These are phyloP conservation scores for Aphidius colemani DNA, from an alignment of 2,888 invertebrate species.

Conservation along the genomic window DNA sequence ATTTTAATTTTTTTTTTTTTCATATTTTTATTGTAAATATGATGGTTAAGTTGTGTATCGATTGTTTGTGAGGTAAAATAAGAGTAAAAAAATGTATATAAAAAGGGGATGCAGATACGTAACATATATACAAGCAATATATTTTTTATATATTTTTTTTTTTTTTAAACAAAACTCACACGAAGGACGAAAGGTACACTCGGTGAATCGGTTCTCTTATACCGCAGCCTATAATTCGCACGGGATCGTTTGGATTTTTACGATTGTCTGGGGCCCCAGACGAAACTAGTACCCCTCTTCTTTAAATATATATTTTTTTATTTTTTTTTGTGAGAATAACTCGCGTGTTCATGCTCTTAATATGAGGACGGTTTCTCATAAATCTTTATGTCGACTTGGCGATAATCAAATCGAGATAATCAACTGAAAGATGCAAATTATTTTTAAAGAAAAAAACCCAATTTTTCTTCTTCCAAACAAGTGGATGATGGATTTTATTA, in stretches of 20 bases:
- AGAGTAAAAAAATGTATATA: background rate
- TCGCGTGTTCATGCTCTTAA: slow-evolving; percentile 21
- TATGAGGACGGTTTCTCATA: slow-evolving; percentile 30
- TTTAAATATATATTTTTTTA: slow-evolving; percentile 3
- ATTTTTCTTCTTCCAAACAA: slow-evolving; percentile 6
- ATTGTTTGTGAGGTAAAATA: background rate
- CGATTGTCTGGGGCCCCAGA: slow-evolving; percentile 56
- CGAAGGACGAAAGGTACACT: slow-evolving; percentile 12
- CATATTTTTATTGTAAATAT: slow-evolving; percentile 21
- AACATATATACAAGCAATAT: slow-evolving; percentile 12
- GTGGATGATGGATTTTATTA: background rate
- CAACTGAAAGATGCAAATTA: slow-evolving; percentile 34
- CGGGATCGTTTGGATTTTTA: slow-evolving; percentile 57
- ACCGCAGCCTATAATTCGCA: slow-evolving; percentile 58
- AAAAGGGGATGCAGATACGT: background rate
- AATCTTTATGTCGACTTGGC: slow-evolving; percentile 35
- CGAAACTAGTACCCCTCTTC: slow-evolving; percentile 26
- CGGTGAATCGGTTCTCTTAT: slow-evolving; percentile 34
- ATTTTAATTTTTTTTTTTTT: slow-evolving; percentile 11
- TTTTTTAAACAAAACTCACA: background rate
- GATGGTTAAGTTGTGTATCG: slow-evolving; percentile 13
- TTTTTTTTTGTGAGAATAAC: background rate
- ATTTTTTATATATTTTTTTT: slow-evolving; percentile 9
- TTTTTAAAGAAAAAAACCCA: slow-evolving; percentile 9
- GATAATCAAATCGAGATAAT: slow-evolving; percentile 36